Conservation (phyloP, 2,888 invertebrate species). For the Lepidocyrtinus sp. region DNA sequence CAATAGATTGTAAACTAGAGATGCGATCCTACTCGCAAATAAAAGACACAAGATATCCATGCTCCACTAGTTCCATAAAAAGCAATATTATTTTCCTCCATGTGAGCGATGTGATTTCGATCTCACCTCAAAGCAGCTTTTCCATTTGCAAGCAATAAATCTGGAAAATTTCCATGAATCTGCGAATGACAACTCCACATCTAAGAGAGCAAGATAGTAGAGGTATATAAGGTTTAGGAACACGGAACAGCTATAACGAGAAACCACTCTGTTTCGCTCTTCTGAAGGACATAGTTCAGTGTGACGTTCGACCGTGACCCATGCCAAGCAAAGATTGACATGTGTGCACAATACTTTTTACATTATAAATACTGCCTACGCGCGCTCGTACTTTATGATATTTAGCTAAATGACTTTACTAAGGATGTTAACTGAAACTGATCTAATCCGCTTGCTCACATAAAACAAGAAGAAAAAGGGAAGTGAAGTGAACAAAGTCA, state of each 20-base stretch:
- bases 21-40: background rate
- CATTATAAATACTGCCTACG: background rate
- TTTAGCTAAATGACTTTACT: background rate
- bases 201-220: conserved; percentile 3
- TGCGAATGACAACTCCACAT: conserved; percentile 45
- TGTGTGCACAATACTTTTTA: background rate
- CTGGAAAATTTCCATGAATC: conserved; percentile 52
- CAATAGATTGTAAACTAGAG: background rate
- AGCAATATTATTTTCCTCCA: conserved; percentile 15
- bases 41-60: background rate
- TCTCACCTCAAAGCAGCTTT: conserved; percentile 42
- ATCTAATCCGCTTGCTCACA: background rate
- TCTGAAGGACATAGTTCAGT: conserved; percentile 33
- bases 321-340: conserved; percentile 13
- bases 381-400: background rate
- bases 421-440: background rate
- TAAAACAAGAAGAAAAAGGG: background rate
- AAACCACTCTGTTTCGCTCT: conserved; percentile 31
- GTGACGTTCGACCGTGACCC: conserved; percentile 43
- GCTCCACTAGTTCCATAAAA: background rate
- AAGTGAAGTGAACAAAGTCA: background rate
- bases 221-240: background rate
- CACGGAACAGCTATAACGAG: conserved; percentile 24
- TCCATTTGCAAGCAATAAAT: conserved; percentile 26
- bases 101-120: conserved; percentile 27